Evolutionary conservation across 2,888 invertebrate species (phyloP), one percentile per base, ranked within the genome.

Genomic region (Philaethria dido): DNA sequence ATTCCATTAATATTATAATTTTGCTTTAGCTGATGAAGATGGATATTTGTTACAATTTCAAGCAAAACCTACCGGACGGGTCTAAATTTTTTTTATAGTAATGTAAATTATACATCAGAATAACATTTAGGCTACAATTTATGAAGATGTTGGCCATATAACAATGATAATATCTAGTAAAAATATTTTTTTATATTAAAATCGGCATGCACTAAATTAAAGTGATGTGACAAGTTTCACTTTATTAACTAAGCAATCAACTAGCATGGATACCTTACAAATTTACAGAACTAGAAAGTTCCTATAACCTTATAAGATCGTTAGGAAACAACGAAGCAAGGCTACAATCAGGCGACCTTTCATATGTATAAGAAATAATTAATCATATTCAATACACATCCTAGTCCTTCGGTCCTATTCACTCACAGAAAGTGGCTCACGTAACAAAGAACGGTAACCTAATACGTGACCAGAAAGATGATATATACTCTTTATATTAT

Each of bases 381-480:
- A 91, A 92, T 89, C 75, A 86, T 84, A 92, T 92, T 91, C 92
- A 72, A 76, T 82, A 81, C 92, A 87, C 91, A 92, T 80, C 78
- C 73, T 75, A 74, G 81, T 86, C 83, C 84, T 85, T 81, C 80
- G 82, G 79, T 80, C 83, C 87, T 85, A 85, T 89, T 86, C 87
- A 86, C 85, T 86, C 83, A 81, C 89, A 83, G 89, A 90, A 92
- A 91, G 92, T 92, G 85, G 89, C 86, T 84, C 92, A 88, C 92
- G 90, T 89, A 88, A 90, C 88, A 88, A 89, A 85, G 86, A 89
- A 88, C 90, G 87, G 92, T 90, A 89, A 89, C 87, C 84, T 79
- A 82, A 85, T 86, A 92, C 92, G 92, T 92, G 92, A 90, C 84
- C 75, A 84, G 91, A 91, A 91, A 87, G 86, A 85, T 89, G 86